Base-by-base conservation (phyloP, 2,797 vertebrate species). In the Cossypha polioptera region DNA sequence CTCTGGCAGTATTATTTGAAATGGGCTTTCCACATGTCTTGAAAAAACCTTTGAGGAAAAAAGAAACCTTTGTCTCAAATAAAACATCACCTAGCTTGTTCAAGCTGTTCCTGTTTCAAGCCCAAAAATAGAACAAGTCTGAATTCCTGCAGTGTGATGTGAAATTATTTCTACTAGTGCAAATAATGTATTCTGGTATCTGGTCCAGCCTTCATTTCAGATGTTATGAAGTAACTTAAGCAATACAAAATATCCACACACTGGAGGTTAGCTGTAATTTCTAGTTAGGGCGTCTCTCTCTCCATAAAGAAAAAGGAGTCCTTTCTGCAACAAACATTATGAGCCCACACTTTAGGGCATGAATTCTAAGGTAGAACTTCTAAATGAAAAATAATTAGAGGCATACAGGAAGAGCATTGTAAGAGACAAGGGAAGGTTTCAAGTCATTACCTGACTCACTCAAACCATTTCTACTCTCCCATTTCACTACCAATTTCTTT, bases 41-140 rank as follows among this genome's bases (percentile, higher is more conserved):
- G 58, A 79, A 92, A 89, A 93, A 83, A 57, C 4, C 81, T 91
- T 53, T 91, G 68, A 83, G 63, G 79, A 90, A 94, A 94, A 94
- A 95, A 53, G 54, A 94, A 90, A 74, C 25, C 42, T 94, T 94
- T 92, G 85, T 91, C 87, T 96, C 92, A 94, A 93, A 93, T 54
- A 81, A 92, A 95, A 83, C 45, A 86, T 68, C 69, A 92, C 65
- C 57, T 43, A 77, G 12, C 35, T 95, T 25, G 1, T 90, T 94
- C 85, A 91, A 92, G 54, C 58, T 75, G 80, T 91, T 91, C 35
- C n/a, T 16, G 2, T 74, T 88, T 91, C 80, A 88, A 78, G 54
- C 25, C 65, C 50, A 2, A 59, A 87, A 93, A 77, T 40, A 89
- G 94, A 92, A 86, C 42, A 90, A 75, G 42, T 48, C 35, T 78